These are phyloP conservation scores for Misgurnus mizolepis DNA, from an alignment of 2,113 vertebrate genomes.

Conservation along the genomic window DNA sequence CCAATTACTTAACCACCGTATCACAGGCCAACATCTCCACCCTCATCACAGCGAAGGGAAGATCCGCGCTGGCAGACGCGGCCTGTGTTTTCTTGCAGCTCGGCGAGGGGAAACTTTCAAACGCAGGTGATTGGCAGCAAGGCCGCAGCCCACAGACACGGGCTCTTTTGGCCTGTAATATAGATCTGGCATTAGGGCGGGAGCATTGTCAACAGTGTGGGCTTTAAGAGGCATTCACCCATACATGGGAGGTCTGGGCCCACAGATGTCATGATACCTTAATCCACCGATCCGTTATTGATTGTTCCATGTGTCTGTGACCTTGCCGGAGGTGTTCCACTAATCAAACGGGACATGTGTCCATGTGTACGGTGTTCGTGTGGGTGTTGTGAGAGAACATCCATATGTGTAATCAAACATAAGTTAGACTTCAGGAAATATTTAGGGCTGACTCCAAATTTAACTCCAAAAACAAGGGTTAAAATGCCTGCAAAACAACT, in stretches of 20 bases:
- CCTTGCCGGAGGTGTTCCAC: constrained; percentile 69
- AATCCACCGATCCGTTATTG: constrained; percentile 72
- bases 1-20: constrained; percentile 49
- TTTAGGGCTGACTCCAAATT: background rate
- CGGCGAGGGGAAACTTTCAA: constrained; percentile 11
- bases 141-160: constrained; percentile 2
- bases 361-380: constrained; percentile 34
- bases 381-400: constrained; percentile 26
- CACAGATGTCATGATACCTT: constrained; percentile 72
- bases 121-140: constrained; percentile 40
- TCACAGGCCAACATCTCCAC: constrained; percentile 48
- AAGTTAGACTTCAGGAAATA: constrained; percentile 7
- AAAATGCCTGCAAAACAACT: constrained; percentile 1
- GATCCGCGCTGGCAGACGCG: constrained; percentile 9
- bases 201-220: constrained; percentile 46
- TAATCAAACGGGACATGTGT: constrained; percentile 64
- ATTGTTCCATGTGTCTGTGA: constrained; percentile 71
- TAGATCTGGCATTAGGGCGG: constrained; percentile 49
- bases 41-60: constrained; percentile 30
- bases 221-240: constrained; percentile 64
- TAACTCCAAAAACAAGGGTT: background rate
- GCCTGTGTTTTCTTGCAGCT: constrained; percentile 14
- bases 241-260: constrained; percentile 59
- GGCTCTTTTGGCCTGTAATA: constrained; percentile 37
- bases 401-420: constrained; percentile 25